phyloP scores from a whole-genome alignment of 2,888 invertebrate species.

The Anorthoa munda region DNA sequence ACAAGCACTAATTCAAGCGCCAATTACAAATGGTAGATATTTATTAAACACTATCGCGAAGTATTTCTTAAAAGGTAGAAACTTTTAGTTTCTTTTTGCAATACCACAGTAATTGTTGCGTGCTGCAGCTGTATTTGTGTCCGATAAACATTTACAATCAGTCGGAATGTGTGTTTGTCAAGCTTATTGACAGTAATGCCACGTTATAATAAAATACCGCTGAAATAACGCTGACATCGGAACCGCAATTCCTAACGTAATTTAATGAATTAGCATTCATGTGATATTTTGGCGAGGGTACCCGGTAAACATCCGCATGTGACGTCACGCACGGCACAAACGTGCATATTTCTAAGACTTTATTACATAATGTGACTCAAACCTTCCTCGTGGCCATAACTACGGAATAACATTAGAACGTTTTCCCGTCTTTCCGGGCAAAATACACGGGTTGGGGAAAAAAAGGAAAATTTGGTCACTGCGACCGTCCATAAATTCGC shows the following conservation, averaged over 20 bases:
- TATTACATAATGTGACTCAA: conserved; percentile 74
- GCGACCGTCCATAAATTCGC: conserved; percentile 85
- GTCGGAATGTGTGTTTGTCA: conserved; percentile 59
- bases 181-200: conserved; percentile 60
- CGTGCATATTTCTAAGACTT: conserved; percentile 72
- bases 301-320: conserved; percentile 61
- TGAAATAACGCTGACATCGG: conserved; percentile 51
- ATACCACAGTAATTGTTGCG: conserved; percentile 43
- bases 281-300: conserved; percentile 65
- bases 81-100: conserved; percentile 35
- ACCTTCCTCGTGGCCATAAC: conserved; percentile 67
- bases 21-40: conserved; percentile 49
- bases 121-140: conserved; percentile 61
- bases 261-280: conserved; percentile 68
- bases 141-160: conserved; percentile 60
- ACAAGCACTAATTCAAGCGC: conserved; percentile 45
- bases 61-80: conserved; percentile 27
- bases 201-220: conserved; percentile 59
- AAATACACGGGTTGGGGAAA: conserved; percentile 75
- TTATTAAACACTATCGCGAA: conserved; percentile 41
- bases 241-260: conserved; percentile 59
- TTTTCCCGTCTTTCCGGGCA: conserved; percentile 76
- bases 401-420: conserved; percentile 76
- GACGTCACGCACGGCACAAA: conserved; percentile 60
- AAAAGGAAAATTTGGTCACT: conserved; percentile 85